phyloP scores from a whole-genome alignment of 2,888 invertebrate species.

The Subacronicta megacephala region DNA sequence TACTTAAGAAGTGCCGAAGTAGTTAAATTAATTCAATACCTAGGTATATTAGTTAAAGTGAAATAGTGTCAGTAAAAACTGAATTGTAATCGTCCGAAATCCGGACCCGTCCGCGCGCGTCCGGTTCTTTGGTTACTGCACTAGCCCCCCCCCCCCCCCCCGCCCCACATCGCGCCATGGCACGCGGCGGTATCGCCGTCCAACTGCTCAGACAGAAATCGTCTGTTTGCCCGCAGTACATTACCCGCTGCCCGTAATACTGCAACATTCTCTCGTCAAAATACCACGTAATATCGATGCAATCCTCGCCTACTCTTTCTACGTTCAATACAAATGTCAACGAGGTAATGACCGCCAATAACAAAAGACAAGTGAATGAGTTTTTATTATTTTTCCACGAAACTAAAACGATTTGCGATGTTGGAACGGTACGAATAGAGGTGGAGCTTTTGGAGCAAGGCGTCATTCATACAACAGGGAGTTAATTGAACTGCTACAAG shows the following conservation, averaged over 20 bases:
- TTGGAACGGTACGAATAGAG: conserved; percentile 20
- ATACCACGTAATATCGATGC: conserved; percentile 45
- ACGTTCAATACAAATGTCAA: conserved; percentile 47
- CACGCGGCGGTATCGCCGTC: conserved; percentile 41
- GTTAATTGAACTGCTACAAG: conserved; percentile 40
- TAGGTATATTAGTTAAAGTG: too few species aligned
- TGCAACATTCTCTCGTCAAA: conserved; percentile 51
- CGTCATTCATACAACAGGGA: conserved; percentile 25
- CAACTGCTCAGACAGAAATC: conserved; percentile 33
- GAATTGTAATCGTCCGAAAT: conserved; percentile 49
- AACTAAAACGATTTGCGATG: conserved; percentile 27
- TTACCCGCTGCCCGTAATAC: conserved; percentile 47
- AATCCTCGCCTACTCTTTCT: conserved; percentile 38
- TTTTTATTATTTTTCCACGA: conserved; percentile 37
- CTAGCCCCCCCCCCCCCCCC: conserved; percentile 22
- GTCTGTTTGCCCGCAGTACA: conserved; percentile 31
- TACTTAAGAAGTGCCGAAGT: too few species aligned
- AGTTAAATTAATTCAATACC: too few species aligned
- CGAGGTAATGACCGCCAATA: conserved; percentile 57
- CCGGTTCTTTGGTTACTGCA: conserved; percentile 57
- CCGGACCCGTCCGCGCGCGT: conserved; percentile 43
- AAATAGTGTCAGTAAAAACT: conserved; percentile 20
- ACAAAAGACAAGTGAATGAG: conserved; percentile 50
- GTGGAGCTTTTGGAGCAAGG: conserved; percentile 22
- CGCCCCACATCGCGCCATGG: too few species aligned